Conservation (phyloP, 2,888 invertebrate genomes). For the Geotrupes spiniger region DNA sequence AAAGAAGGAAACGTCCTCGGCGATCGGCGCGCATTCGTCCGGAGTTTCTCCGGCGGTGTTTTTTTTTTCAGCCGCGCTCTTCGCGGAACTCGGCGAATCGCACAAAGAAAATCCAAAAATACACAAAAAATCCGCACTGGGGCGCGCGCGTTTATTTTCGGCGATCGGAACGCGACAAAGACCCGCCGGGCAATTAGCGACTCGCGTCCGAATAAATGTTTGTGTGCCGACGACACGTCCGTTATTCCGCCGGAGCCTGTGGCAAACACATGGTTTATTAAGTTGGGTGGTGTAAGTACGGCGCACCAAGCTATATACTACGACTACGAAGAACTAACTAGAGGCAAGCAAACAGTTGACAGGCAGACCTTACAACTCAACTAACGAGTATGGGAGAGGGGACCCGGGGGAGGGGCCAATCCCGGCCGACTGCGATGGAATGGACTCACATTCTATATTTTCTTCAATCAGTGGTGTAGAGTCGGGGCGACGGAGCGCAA, state of each 20-base stretch:
- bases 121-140: too few species aligned
- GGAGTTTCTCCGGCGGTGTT: constrained; percentile 9
- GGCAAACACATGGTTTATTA: constrained; percentile 37
- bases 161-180: too few species aligned
- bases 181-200: too few species aligned
- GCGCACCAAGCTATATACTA: constrained; percentile 31
- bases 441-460: constrained; percentile 42
- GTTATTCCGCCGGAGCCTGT: constrained; percentile 20
- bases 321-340: constrained; percentile 47
- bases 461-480: constrained; percentile 40
- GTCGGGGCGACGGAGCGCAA: constrained; percentile 12
- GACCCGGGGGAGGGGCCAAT: constrained; percentile 41
- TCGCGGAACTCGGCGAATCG: too few species aligned
- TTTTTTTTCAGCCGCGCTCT: constrained; percentile 8
- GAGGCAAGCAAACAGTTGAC: constrained; percentile 49
- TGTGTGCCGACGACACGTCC: too few species aligned
- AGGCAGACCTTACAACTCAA: constrained; percentile 53
- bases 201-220: too few species aligned
- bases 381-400: constrained; percentile 48
- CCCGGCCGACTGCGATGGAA: constrained; percentile 42
- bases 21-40: constrained; percentile 14
- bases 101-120: too few species aligned
- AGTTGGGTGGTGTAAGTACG: constrained; percentile 31
- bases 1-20: constrained; percentile 22
- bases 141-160: too few species aligned